These are phyloP conservation scores for Mimachlamys varia DNA, from an alignment of 2,888 invertebrate species.

Conservation along the genomic window DNA sequence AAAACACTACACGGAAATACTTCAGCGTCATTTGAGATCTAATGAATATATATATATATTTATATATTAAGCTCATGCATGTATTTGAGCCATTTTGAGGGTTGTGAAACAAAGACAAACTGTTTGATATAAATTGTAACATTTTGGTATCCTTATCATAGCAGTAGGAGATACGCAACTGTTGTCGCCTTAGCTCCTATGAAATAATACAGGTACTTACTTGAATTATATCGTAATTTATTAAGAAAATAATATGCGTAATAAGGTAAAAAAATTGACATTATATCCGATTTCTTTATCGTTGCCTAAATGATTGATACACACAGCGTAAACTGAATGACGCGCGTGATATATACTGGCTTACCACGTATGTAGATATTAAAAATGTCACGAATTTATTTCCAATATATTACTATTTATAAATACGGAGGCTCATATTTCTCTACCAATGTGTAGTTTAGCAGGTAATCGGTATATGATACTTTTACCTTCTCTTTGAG, in stretches of 20 bases:
- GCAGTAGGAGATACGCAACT: too few relatives aligned
- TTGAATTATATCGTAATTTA: neutral
- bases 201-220: too few relatives aligned
- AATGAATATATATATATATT: too few relatives aligned
- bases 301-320: neutral
- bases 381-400: constrained; percentile 24
- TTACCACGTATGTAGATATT: neutral
- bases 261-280: neutral
- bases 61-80: too few relatives aligned
- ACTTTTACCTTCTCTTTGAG: neutral
- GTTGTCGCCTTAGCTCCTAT: too few relatives aligned
- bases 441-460: neutral
- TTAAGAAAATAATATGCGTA: neutral
- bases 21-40: too few relatives aligned
- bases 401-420: neutral
- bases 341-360: neutral
- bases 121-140: too few relatives aligned
- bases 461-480: neutral
- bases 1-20: neutral
- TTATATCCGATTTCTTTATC: neutral
- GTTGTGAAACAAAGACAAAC: too few relatives aligned
- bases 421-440: neutral
- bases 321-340: neutral
- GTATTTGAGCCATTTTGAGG: too few relatives aligned
- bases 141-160: too few relatives aligned